Base-by-base conservation (phyloP, 2,888 invertebrate species). In the Mesorhabditis spiculigera region DNA sequence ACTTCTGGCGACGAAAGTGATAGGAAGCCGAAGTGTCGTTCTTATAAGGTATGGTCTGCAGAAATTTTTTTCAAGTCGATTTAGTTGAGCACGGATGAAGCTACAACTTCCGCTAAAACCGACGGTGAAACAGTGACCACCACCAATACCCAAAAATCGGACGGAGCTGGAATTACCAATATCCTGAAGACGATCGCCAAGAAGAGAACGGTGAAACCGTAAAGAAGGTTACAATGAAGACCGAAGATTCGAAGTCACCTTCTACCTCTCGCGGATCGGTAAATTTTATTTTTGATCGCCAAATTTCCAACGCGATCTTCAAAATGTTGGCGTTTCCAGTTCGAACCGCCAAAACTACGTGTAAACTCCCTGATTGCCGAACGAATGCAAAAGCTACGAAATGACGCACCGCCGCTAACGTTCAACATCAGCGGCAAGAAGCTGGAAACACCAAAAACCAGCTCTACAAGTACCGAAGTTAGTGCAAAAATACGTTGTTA, bases 101-200 rank as follows among this genome's bases (percentile, higher is more conserved):
- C 58, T 50, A 50, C 58, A 13, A 50, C 58, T n/a, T 50, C 58
- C 58, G n/a, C 58, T 13, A 50, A 50, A 50, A 50, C 58, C 8
- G 58, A 50, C 67, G 5, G n/a, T 50, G 58, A 50, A 50, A 50
- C 58, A 50, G 1, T 70, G 71, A 5, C 68, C 64, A 43, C 70
- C 67, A 8, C 71, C 66, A 16, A 69, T 63, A 6, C 76, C 76
- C 13, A 71, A 75, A 45, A 71, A 74, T 6, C 72, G 70, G 5
- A 72, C 76, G 5, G 76, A 77, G 68, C 78, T 4, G 62, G 77
- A 58, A 79, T 77, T 66, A 71, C 75, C 63, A 68, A 65, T 5
- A 67, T 73, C 4, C 68, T 73, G n/a, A 76, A 75, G 45, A 71
- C 77, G 3, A 69, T 67, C 8, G 64, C 72, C 1, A 73, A 78